These are phyloP conservation scores for Carassius auratus DNA, from an alignment of 2,113 vertebrate species.

Conservation along the genomic window DNA sequence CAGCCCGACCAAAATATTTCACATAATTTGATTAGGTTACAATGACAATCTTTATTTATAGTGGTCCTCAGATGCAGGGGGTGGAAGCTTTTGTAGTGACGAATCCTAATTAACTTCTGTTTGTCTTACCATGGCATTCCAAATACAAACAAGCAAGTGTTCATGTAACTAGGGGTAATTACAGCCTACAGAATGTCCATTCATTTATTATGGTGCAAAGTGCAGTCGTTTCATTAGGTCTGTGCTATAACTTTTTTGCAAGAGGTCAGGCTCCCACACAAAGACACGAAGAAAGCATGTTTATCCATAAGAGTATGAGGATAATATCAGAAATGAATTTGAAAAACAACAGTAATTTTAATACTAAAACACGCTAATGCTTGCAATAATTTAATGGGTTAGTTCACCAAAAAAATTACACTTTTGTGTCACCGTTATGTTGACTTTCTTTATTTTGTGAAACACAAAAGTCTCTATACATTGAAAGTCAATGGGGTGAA, in stretches of 20 bases:
- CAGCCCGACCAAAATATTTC: slow-evolving; percentile 73
- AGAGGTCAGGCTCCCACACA: slow-evolving; percentile 55
- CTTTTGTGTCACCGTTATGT: neutral
- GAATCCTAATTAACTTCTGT: slow-evolving; percentile 67
- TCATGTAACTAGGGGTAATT: slow-evolving; percentile 70
- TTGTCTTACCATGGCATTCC: slow-evolving; percentile 58
- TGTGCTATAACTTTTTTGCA: slow-evolving; percentile 65
- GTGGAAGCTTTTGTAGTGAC: slow-evolving; percentile 55
- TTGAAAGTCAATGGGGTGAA: neutral
- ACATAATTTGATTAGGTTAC: slow-evolving; percentile 80
- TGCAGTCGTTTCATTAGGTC: slow-evolving; percentile 66
- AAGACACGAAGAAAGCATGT: slow-evolving; percentile 30
- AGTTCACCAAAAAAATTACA: neutral
- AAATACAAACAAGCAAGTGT: slow-evolving; percentile 66
- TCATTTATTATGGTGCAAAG: slow-evolving; percentile 57
- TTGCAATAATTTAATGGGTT: neutral
- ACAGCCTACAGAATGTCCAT: slow-evolving; percentile 66
- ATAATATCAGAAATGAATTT: slow-evolving; percentile 62
- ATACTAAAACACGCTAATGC: neutral
- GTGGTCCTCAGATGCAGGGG: slow-evolving; percentile 67
- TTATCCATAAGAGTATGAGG: slow-evolving; percentile 63
- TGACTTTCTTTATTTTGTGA: neutral
- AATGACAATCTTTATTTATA: slow-evolving; percentile 81
- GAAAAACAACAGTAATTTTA: neutral
- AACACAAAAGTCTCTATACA: neutral